These are phyloP conservation scores for Autographa pulchrina DNA, from an alignment of 2,888 invertebrate species.

Conservation along the genomic window DNA sequence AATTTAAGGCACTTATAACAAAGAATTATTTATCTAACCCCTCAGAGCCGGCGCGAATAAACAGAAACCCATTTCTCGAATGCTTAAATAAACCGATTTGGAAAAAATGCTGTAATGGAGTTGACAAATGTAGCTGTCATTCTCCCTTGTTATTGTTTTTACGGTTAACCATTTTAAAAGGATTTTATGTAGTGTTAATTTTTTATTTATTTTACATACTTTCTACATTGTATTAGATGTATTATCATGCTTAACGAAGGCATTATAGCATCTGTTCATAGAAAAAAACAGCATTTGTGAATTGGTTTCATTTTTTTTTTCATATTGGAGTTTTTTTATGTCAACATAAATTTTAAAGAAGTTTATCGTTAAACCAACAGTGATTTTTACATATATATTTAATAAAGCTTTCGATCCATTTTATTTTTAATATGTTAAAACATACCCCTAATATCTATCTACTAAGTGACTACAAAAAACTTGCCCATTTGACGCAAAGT, in stretches of 20 bases:
- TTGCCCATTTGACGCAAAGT: constrained; percentile 64
- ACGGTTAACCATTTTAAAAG: constrained; percentile 44
- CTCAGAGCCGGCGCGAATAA: constrained; percentile 68
- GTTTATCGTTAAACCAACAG: too few species aligned
- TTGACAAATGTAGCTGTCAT: constrained; percentile 58
- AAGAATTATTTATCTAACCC: constrained; percentile 68
- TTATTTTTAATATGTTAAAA: not conserved
- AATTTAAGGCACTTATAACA: constrained; percentile 54
- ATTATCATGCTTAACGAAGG: too few species aligned
- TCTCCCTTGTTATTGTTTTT: constrained; percentile 48
- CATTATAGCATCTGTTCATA: too few species aligned
- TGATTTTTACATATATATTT: too few species aligned
- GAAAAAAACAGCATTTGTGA: too few species aligned
- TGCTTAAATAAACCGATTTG: constrained; percentile 75
- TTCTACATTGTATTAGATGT: too few species aligned
- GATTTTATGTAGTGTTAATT: constrained; percentile 34
- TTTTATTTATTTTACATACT: not conserved
- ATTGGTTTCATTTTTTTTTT: too few species aligned
- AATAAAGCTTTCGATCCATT: not conserved
- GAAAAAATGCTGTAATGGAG: constrained; percentile 70
- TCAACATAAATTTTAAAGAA: too few species aligned
- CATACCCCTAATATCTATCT: not conserved
- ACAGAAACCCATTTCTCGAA: constrained; percentile 73
- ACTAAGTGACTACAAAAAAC: constrained; percentile 13
- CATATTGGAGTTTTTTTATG: too few species aligned